Conservation (phyloP, 2,888 invertebrate species). For the Drepana falcataria region DNA sequence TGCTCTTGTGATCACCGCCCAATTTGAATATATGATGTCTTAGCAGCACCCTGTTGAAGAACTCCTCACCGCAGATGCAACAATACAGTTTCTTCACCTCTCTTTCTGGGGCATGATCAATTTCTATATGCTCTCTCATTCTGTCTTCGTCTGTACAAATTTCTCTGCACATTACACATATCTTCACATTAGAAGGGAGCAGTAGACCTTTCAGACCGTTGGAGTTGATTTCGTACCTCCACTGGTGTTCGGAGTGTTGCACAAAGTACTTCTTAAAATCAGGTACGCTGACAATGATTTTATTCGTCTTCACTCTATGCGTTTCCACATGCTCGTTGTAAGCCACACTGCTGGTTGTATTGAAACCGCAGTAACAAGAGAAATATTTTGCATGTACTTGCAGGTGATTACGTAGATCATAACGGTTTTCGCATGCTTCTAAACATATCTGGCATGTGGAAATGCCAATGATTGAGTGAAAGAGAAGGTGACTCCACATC, state of each 20-base stretch:
- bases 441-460: conserved; percentile 45
- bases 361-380: conserved; percentile 37
- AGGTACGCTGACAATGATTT: fast-evolving
- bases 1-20: too few relatives aligned
- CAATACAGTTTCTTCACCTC: too few relatives aligned
- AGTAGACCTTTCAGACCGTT: conserved; percentile 27
- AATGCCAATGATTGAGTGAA: conserved; percentile 31
- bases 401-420: conserved; percentile 25
- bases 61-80: background rate
- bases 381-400: conserved; percentile 26
- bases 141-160: conserved; percentile 24
- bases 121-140: conserved; percentile 26
- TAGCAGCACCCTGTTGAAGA: too few relatives aligned
- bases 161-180: conserved; percentile 48
- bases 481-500: conserved; percentile 37
- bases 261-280: too few relatives aligned
- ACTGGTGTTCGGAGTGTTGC: background rate
- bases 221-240: conserved; percentile 11
- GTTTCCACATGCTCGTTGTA: conserved; percentile 27
- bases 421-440: conserved; percentile 11
- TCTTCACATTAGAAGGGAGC: conserved; percentile 19
- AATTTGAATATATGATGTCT: too few relatives aligned
- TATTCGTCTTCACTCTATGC: conserved; percentile 15
- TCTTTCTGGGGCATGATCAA: conserved; percentile 19
- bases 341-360: conserved; percentile 14